phyloP scores from a whole-genome alignment of 2,113 vertebrate genomes.

The Protobothrops mucrosquamatus region DNA sequence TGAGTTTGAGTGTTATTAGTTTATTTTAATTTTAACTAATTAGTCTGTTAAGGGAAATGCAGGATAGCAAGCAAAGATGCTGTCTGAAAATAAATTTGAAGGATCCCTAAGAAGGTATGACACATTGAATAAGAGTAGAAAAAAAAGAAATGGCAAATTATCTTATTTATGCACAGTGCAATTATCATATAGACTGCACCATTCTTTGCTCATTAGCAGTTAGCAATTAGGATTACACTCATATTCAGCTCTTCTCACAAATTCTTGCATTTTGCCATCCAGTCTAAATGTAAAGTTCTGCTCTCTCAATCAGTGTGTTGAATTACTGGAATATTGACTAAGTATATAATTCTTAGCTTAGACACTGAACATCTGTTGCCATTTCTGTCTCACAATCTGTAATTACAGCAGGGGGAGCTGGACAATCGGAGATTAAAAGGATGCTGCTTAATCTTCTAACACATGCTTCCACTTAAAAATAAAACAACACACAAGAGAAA shows the following conservation, averaged over 20 bases:
- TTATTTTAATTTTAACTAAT: constrained; percentile 29
- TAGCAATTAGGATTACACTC: constrained; percentile 14
- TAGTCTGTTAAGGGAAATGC: constrained; percentile 22
- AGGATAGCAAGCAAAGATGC: constrained; percentile 37
- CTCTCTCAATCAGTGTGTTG: constrained; percentile 50
- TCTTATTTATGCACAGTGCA: constrained; percentile 26
- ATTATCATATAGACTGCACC: not conserved
- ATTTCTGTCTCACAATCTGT: constrained; percentile 73
- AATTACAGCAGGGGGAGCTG: constrained; percentile 77
- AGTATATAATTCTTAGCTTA: constrained; percentile 78
- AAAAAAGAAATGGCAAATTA: not conserved
- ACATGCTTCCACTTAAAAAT: constrained; percentile 71
- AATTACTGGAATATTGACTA: constrained; percentile 71
- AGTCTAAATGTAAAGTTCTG: constrained; percentile 53
- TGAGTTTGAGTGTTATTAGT: constrained; percentile 13
- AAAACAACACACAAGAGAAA: constrained; percentile 49
- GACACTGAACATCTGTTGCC: constrained; percentile 78
- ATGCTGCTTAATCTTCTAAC: constrained; percentile 71
- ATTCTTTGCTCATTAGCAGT: constrained; percentile 28
- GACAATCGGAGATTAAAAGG: constrained; percentile 76
- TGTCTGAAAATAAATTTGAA: constrained; percentile 38
- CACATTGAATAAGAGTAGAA: constrained; percentile 6
- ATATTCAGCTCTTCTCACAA: constrained; percentile 37
- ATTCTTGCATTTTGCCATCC: constrained; percentile 45
- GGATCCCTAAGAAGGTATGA: constrained; percentile 20